These are phyloP conservation scores for Galleria mellonella DNA, from an alignment of 1,140 invertebrate genomes.

Conservation along the genomic window DNA sequence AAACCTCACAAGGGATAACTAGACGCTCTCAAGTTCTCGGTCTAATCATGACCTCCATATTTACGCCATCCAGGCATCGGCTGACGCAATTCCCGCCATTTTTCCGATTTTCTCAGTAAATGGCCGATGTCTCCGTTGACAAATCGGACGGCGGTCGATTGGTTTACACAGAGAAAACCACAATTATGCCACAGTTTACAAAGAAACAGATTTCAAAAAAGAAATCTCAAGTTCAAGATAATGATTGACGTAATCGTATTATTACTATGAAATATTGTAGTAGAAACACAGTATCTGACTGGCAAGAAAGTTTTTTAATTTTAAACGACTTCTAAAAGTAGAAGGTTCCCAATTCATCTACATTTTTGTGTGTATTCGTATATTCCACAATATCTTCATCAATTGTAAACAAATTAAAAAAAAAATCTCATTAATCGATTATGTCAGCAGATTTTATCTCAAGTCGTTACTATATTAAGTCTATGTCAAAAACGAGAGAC, in stretches of 20 bases:
- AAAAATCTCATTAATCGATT: too few relatives aligned
- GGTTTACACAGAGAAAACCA: conserved; percentile 14
- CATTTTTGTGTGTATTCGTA: too few relatives aligned
- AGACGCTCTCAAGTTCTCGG: neutral
- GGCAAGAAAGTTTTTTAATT: too few relatives aligned
- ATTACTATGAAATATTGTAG: neutral
- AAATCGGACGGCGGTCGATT: neutral
- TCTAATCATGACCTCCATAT: conserved; percentile 16
- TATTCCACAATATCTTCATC: too few relatives aligned
- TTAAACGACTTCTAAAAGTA: too few relatives aligned
- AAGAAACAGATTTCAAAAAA: conserved; percentile 17
- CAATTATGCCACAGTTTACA: conserved; percentile 4
- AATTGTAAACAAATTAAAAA: too few relatives aligned
- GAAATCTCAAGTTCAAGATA: conserved; percentile 35
- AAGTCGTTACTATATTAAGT: too few relatives aligned
- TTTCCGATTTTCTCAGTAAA: conserved; percentile 19
- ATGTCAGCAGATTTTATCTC: too few relatives aligned
- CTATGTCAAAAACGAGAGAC: too few relatives aligned
- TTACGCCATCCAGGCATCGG: conserved; percentile 12
- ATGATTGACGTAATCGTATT: neutral
- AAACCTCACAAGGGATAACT: too few relatives aligned
- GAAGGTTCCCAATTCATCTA: too few relatives aligned
- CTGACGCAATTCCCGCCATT: conserved; percentile 12
- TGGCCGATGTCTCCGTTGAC: neutral
- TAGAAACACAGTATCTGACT: too few relatives aligned